These are phyloP conservation scores for Seriola aureovittata DNA, from an alignment of 2,113 vertebrate genomes.

Conservation along the genomic window DNA sequence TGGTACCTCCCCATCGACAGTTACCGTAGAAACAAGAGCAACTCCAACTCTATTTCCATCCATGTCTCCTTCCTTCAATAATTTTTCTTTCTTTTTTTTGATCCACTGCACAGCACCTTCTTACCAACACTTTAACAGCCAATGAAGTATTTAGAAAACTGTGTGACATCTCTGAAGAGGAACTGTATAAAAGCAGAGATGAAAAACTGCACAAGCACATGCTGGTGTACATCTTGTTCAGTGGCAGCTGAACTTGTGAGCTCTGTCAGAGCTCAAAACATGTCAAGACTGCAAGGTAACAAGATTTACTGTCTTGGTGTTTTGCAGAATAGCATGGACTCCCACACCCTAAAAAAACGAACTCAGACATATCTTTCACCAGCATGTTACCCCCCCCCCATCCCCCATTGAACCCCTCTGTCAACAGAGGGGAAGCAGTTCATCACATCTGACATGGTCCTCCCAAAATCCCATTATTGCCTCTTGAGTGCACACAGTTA, in stretches of 20 bases:
- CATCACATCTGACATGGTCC: conserved; percentile 67
- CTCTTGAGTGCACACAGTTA: conserved; percentile 49
- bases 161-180: conserved; percentile 69
- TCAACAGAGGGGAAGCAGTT: conserved; percentile 49
- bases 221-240: conserved; percentile 29
- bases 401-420: conserved; percentile 29
- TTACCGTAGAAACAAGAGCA: conserved; percentile 90
- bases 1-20: conserved; percentile 86
- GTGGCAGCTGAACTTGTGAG: conserved; percentile 49
- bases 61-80: conserved; percentile 80
- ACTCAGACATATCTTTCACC: conserved; percentile 43
- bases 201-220: conserved; percentile 49
- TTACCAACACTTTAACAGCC: conserved; percentile 75
- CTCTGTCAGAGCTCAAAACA: conserved; percentile 38
- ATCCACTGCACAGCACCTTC: conserved; percentile 70
- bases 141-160: conserved; percentile 72
- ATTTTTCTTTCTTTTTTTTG: conserved; percentile 81
- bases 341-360: conserved; percentile 42
- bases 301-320: conserved; percentile 42
- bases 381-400: conserved; percentile 41
- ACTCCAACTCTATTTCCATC: conserved; percentile 88
- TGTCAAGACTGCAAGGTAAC: conserved; percentile 41
- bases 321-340: conserved; percentile 29
- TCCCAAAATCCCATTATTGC: conserved; percentile 74
- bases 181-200: conserved; percentile 66